Base-by-base conservation (phyloP, 2,113 vertebrate species). In the Eptesicus fuscus region DNA sequence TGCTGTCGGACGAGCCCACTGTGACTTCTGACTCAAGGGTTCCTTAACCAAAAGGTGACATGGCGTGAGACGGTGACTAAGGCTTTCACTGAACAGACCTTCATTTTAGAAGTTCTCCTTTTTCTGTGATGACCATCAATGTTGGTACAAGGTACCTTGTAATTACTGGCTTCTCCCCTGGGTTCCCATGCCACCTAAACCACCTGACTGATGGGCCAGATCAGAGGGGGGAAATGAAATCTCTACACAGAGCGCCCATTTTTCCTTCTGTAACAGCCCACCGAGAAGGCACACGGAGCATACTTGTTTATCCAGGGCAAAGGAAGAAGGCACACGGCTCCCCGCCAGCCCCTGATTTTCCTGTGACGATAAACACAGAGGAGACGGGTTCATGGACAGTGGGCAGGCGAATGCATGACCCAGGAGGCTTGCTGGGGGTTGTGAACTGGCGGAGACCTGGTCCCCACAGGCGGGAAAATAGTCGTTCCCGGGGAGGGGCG, bases 21-120 rank as follows among this genome's bases (percentile, higher is more conserved):
- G 70, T 80, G 95, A 92, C 83, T 92, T 96, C 95, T 83, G 95
- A 92, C 95, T 96, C 90, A 74, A 90, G 90, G 30, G 77, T 83
- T 69, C 69, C 80, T 82, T 85, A 95, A 82, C 90, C 92, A 86
- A 92, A 95, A 86, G 88, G 82, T 49, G 85, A 93, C 84, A 88
- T 9, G 40, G 42, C 88, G 86, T 9, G 35, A 59, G 91, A 51
- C 0, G 53, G 67, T 78, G 82, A 83, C 69, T 70, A 65, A n/a
- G 30, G 67, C 84, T 95, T 30, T 56, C 84, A 37, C 11, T 73
- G 9, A 71, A 74, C 79, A 56, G 40, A 88, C 28, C 56, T 76
- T 79, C 67, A n/a, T 76, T 61, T 83, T 42, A 51, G 74, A 76
- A 95, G 47, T 6, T 85, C 71, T 71, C 9, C 0, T 67, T 88